A percentile compares a stretch with the other conserved stretches of the same genome.
phyloP scores from a whole-genome alignment of 2,113 vertebrate genomes.

The Datnioides undecimradiatus region DNA sequence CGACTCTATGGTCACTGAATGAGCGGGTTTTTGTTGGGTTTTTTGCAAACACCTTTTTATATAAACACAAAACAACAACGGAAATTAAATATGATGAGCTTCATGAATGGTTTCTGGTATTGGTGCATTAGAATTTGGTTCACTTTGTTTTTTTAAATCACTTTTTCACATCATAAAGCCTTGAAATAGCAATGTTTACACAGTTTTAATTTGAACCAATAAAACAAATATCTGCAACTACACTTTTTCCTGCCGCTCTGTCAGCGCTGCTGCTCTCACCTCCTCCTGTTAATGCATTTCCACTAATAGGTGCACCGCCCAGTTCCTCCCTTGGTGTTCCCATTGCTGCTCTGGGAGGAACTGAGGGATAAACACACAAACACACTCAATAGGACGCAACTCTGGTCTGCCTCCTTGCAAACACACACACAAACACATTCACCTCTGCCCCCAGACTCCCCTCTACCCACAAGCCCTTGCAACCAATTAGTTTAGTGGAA shows the following conservation, averaged over 20 bases:
- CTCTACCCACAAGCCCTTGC: conserved; percentile 37
- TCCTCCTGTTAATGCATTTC: conserved; percentile 3
- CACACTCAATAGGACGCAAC: conserved; percentile 28
- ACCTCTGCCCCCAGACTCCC: conserved; percentile 24
- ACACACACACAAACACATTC: conserved; percentile 33
- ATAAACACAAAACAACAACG: neutral
- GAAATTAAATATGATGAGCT: neutral
- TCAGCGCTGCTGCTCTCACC: neutral
- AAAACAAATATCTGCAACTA: neutral
- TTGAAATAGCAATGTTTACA: neutral
- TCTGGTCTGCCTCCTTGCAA: neutral
- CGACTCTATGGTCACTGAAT: neutral
- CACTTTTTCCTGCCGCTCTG: neutral
- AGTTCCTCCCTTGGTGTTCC: conserved; percentile 33
- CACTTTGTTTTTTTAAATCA: neutral
- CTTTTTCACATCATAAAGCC: neutral
- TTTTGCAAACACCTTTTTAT: neutral
- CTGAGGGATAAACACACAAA: conserved; percentile 36
- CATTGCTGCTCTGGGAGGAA: conserved; percentile 38
- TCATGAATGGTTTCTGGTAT: neutral
- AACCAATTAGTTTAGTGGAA: conserved; percentile 48
- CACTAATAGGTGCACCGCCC: conserved; percentile 30
- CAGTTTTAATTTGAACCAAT: neutral
- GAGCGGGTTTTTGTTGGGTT: neutral
- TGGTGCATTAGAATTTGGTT: neutral